A percentile compares a stretch with the other conserved stretches of the same genome.
These are phyloP conservation scores for Drosophila oshimai DNA, from an alignment of 1,140 invertebrate species.

Conservation along the genomic window DNA sequence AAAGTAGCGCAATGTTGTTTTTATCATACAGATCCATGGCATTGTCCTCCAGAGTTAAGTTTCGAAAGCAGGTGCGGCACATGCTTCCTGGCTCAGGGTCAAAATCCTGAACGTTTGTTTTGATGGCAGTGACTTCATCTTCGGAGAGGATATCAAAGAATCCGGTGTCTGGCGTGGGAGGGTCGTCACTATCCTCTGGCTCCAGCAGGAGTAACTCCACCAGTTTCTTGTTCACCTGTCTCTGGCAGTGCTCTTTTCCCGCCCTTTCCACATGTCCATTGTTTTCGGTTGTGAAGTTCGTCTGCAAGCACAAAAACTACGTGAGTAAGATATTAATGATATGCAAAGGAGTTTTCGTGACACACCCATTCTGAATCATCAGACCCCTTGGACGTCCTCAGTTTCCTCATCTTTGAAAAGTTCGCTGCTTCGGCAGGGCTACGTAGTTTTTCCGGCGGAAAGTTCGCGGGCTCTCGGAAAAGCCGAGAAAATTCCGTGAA, in stretches of 20 bases:
- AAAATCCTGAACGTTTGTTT: not conserved
- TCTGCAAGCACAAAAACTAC: not conserved
- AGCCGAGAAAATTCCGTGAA: conserved; percentile 18
- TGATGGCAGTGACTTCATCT: not conserved
- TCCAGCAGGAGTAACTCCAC: conserved; percentile 1
- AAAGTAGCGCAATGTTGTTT: conserved; percentile 29
- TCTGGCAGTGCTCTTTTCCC: not conserved
- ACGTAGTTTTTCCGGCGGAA: not conserved
- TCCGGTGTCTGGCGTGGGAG: not conserved
- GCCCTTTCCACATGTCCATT: not conserved
- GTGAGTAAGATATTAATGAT: not conserved
- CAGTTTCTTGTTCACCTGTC: conserved; percentile 4
- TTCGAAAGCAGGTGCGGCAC: conserved; percentile 43
- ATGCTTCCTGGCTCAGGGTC: not conserved
- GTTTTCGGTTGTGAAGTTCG: not conserved
- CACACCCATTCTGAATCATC: conserved; percentile 53
- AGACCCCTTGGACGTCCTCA: conserved; percentile 7
- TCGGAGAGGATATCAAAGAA: conserved; percentile 7
- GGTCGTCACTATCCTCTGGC: not conserved
- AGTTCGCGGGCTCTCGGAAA: not conserved
- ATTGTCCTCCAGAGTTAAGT: conserved; percentile 7
- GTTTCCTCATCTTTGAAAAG: conserved; percentile 41
- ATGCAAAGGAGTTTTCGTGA: conserved; percentile 5
- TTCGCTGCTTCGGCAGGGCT: conserved; percentile 1
- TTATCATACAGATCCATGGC: conserved; percentile 33